Evolutionary conservation across 2,113 vertebrate species (phyloP), one percentile per base, ranked within the genome.

Genomic region (Psephotus haematonotus): DNA sequence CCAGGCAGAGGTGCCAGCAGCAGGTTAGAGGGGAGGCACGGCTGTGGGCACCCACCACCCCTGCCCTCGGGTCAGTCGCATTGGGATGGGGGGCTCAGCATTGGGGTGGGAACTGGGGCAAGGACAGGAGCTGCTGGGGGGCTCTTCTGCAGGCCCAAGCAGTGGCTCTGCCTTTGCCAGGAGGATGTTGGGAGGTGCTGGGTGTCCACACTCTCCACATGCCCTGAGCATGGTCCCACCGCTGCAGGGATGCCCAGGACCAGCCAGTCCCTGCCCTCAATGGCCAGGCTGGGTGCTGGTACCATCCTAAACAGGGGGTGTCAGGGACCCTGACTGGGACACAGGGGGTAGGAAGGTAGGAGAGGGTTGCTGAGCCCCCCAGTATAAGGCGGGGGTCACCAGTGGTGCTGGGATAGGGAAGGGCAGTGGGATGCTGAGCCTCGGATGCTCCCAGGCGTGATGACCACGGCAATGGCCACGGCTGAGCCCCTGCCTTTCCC

Each of bases 61-160:
- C 2, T 68, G 0, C 47, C 69, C 90, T 0, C 0, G 47, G 39
- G 62, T 33, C 0, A 1, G 15, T 31, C 0, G 1, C 17, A 6
- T 5, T 2, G 4, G 52, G 25, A 31, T 49, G 41, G 31, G 28
- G 22, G 2, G 15, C 33, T 50, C 71, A 53, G 62, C 69, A 28
- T 0, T 0, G 7, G 33, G 52, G 15, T 18, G 28, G 31, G 33
- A 2, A 22, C 57, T 35, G 71, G 46, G 52, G 17, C 17, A 2
- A 6, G 60, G 47, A 65, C 27, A 77, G 52, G 13, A 83, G 35
- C 22, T 12, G 23, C 33, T 8, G 6, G 50, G 29, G 5, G 17
- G 47, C 35, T 82, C 71, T 68, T 63, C 13, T 27, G 60, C 9
- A 15, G 43, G 18, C 37, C 31, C 17, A 39, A 25, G 7, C 41